Evolutionary conservation across 2,113 vertebrate species (phyloP), one percentile per base, ranked within the genome.

Genomic region (Struthio camelus): DNA sequence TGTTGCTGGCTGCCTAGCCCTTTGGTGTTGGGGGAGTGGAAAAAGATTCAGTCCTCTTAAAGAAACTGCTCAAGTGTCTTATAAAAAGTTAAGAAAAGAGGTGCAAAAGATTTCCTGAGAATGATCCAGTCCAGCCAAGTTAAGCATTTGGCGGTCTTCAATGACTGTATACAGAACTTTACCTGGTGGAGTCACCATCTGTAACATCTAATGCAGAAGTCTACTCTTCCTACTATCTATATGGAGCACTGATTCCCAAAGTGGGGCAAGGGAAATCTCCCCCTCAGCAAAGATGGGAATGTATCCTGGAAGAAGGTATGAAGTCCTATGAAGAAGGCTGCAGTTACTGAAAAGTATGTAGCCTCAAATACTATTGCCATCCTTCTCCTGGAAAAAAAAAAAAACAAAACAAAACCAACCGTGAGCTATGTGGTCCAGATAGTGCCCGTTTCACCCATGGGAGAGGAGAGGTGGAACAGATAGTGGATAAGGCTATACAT

Each of bases 401-500:
- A 42, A 24, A 51, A 50, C 50, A 65, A 65, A 36, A 51, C 24
- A 38, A 48, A 48, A 66, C 17, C 64, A 30, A 10, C 38, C 19
- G 64, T 3, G 27, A 66, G 64, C 64, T 66, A 15, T 28, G 30
- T 19, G 40, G 64, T 27, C 7, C 40, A 12, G 27, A 30, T 6
- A 40, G 16, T 16, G 18, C 17, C 25, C 12, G 46, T 48, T 19
- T 42, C 64, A 66, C 11, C 4, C 17, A 13, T 38, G 17, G 18
- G 27, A 66, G 17, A 66, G 40, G 36, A 59, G 56, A 81, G n/a
- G 30, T 44, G 32, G 48, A 38, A 23, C 25, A 54, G 50, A 28
- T 5, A 40, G 5, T 1, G 12, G 14, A 7, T 15, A n/a, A 17
- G 51, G 72, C 46, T 51, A 2, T 1, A 0, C 77, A 58, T 0